Evolutionary conservation across 2,113 vertebrate genomes (phyloP).

Genomic region (Tauraco erythrolophus): DNA sequence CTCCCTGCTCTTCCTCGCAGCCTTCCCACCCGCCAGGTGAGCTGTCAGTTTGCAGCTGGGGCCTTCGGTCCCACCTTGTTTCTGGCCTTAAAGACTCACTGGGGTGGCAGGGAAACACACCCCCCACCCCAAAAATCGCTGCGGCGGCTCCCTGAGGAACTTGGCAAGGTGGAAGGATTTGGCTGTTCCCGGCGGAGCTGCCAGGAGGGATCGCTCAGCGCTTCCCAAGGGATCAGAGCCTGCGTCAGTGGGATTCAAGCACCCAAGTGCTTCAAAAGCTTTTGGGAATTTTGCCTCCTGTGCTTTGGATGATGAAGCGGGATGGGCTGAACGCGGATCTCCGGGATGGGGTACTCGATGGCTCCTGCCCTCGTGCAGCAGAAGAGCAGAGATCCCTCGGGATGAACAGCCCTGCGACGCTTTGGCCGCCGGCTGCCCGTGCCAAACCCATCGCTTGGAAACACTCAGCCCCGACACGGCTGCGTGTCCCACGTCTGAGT

Average conservation of each 20-base stretch:
- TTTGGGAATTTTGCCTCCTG: background rate
- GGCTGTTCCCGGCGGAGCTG: fast-evolving
- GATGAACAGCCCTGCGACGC: background rate
- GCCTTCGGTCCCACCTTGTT: fast-evolving
- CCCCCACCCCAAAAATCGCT: fast-evolving
- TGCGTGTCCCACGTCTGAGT: fast-evolving
- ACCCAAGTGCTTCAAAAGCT: background rate
- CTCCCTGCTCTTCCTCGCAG: background rate
- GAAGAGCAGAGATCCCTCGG: background rate
- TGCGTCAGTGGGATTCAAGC: fast-evolving
- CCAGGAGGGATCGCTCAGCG: fast-evolving
- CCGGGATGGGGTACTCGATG: fast-evolving
- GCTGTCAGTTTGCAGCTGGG: background rate
- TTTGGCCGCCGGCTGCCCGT: background rate
- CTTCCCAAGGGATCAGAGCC: fast-evolving
- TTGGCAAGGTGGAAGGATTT: fast-evolving
- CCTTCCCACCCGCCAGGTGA: background rate
- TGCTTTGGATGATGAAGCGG: background rate
- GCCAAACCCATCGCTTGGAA: background rate
- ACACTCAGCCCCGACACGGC: too few relatives aligned
- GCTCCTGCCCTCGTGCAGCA: background rate
- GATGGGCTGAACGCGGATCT: background rate
- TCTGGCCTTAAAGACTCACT: background rate
- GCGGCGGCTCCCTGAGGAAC: background rate
- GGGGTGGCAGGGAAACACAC: background rate